Base-by-base conservation (phyloP, 2,888 invertebrate genomes). In the Molanna angustata region DNA sequence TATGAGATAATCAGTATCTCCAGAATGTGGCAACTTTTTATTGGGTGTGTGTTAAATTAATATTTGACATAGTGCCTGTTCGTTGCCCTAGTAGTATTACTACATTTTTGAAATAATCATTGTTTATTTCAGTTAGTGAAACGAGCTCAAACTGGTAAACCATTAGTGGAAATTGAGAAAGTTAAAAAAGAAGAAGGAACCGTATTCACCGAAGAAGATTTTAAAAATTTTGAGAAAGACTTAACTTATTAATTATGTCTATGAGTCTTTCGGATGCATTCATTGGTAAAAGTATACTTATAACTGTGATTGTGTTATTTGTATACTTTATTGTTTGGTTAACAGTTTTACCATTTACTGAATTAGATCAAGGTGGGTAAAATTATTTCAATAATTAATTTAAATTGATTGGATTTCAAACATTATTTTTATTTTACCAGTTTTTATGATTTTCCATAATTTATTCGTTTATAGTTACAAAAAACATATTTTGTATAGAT, bases 151-250 rank as follows among this genome's bases (percentile, higher is more conserved):
- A 79, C 73, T 60, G 74, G 78, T 49, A 77, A 77, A 51, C 70
- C 79, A 0, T 64, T 76, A 1, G 61, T 67, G 16, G 71, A 73
- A 50, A 62, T 67, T 11, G 68, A 75, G 64, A 64, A 72, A 20
- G 70, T 69, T 53, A 62, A 66, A 33, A 72, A 78, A 57, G 68
- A 73, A 41, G 70, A 80, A 59, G 73, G 76, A 51, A 82, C 85
- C 0, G 84, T 77, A 13, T 88, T 89, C 65, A 85, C 87, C 0
- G 83, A 84, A 63, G 85, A 85, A 64, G 82, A 84, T 43, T 85
- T 85, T 61, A 71, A 78, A 54, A 79, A 79, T 56, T 87, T 86
- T 66, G 85, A 86, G 66, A 72, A 74, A 43, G 82, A 86, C 66
- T 82, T 83, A 62, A 75, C 80, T 66, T 79, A 76, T 61, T 74